Evolutionary conservation across 2,113 vertebrate genomes (phyloP), one percentile per base, ranked within the genome.

Genomic region (Leptodactylus fuscus): DNA sequence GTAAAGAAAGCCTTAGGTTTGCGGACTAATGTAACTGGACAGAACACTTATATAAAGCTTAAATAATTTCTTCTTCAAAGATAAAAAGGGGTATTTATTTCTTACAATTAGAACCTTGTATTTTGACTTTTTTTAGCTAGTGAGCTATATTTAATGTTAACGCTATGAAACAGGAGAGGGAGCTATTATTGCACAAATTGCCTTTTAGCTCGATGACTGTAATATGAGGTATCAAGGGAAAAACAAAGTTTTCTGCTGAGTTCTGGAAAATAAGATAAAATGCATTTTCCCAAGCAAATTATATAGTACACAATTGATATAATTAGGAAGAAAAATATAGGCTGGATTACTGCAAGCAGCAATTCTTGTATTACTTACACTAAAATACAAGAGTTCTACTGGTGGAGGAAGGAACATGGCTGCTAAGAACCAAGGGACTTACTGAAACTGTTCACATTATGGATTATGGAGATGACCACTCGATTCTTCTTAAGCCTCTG

Each of bases 141-240:
- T 44, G 29, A 32, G 27, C 3, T 32, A 49, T 51, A 32, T 51
- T 32, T 51, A 48, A 75, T 36, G 5, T 75, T 44, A 71, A 36
- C 41, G 12, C 8, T 20, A 11, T 15, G 82, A 87, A 87, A 91
- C 94, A 93, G 93, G 88, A 95, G 94, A 91, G 91, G 94, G 94
- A 92, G 94, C 94, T 93, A 86, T 92, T 79, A 69, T 87, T 91
- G 91, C 78, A 81, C 10, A 22, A 85, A 86, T 38, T 78, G 70
- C 11, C 1, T 65, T 81, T 44, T 18, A 46, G 20, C 55, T 44
- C 29, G 1, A 2, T 29, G 6, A n/a, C 69, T 34, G 6, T 12
- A 81, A 65, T 65, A 34, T 41, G 55, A 51, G 27, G 36, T 83
- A 87, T 90, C 60, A 88, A 73, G 86, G 18, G 65, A 86, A 86